A percentile compares a stretch with the other conserved stretches of the same genome.
These are phyloP conservation scores for Boloria euphrosyne DNA, from an alignment of 2,888 invertebrate species.

Conservation along the genomic window DNA sequence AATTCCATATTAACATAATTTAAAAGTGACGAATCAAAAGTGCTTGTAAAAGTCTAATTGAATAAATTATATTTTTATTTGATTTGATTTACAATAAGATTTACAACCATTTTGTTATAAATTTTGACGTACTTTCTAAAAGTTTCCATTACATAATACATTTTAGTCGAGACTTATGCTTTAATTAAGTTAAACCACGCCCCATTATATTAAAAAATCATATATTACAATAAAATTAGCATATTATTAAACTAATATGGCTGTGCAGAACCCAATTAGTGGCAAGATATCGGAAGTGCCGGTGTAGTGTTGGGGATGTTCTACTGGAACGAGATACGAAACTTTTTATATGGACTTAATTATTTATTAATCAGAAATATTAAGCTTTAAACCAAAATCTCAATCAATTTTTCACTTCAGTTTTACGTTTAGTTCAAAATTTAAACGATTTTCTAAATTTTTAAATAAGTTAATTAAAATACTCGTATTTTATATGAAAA, in stretches of 20 bases:
- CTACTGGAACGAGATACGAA: neutral
- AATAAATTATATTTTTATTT: too few relatives aligned
- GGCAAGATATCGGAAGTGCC: constrained; percentile 14
- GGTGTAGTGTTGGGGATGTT: constrained; percentile 9
- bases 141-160: too few relatives aligned
- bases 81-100: too few relatives aligned
- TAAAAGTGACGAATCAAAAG: too few relatives aligned
- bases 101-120: too few relatives aligned
- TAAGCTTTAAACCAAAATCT: neutral
- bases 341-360: neutral
- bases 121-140: too few relatives aligned
- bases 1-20: too few relatives aligned
- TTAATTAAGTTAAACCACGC: constrained; percentile 2
- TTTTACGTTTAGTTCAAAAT: neutral
- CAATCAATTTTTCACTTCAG: too few relatives aligned
- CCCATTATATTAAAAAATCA: neutral
- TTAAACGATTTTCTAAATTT: neutral
- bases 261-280: constrained; percentile 23
- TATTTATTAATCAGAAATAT: neutral
- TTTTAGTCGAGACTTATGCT: too few relatives aligned
- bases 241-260: neutral
- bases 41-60: too few relatives aligned
- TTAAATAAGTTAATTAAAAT: neutral
- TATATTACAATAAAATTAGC: neutral
- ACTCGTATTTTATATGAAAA: neutral